Percentiles rank a stretch among this genome's conserved stretches.
Evolutionary conservation across 2,797 vertebrate genomes (phyloP).

Genomic region (Ficedula albicollis): DNA sequence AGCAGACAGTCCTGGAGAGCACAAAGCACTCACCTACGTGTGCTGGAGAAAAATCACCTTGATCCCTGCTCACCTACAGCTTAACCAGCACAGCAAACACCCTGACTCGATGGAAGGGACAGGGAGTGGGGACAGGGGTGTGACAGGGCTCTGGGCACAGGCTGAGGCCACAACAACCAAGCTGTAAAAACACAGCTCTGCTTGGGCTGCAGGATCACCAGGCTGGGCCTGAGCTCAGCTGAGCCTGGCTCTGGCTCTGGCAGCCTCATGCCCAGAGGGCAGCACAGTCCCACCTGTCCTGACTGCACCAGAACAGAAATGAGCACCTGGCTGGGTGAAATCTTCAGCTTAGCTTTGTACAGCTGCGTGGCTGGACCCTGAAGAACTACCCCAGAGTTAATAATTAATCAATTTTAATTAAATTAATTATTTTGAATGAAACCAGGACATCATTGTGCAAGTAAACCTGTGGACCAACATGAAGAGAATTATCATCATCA

Average conservation of each 20-base stretch:
- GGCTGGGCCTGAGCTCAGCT: background rate
- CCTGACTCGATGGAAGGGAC: fast-evolving
- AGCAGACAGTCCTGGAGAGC: background rate
- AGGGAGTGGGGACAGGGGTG: background rate
- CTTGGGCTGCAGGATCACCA: too few species aligned
- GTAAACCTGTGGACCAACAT: background rate
- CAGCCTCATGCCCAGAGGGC: background rate
- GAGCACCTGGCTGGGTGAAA: background rate
- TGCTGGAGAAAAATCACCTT: background rate
- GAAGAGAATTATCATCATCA: background rate
- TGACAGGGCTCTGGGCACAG: background rate
- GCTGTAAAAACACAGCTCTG: background rate
- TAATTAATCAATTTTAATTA: background rate
- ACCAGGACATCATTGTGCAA: fast-evolving
- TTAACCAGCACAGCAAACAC: background rate
- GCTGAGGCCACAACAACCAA: background rate
- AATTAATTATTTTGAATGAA: background rate
- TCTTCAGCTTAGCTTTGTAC: background rate
- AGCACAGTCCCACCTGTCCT: background rate
- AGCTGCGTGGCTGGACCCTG: background rate
- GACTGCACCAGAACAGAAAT: background rate
- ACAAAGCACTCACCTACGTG: background rate
- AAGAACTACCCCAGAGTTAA: background rate
- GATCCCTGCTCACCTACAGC: background rate
- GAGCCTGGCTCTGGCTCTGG: background rate